Evolutionary conservation across 2,113 vertebrate species (phyloP).

Genomic region (Limanda limanda): DNA sequence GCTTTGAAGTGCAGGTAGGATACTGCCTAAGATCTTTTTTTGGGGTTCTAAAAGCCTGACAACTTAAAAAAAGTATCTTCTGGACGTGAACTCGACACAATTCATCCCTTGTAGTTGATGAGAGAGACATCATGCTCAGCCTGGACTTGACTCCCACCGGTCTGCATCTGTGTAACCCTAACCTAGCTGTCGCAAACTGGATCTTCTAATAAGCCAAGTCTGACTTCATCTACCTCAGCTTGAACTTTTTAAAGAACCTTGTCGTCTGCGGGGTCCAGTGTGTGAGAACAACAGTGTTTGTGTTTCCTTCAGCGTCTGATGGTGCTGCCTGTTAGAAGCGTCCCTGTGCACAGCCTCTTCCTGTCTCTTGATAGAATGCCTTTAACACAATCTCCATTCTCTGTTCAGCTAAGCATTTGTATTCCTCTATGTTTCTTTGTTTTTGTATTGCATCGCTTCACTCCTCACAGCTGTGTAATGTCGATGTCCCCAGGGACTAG

Average conservation of each 20-base stretch:
- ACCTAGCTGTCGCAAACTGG: conserved; percentile 16
- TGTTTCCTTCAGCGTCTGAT: conserved; percentile 10
- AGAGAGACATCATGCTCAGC: conserved; percentile 23
- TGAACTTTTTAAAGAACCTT: conserved; percentile 34
- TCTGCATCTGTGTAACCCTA: conserved; percentile 26
- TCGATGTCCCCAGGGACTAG: neutral
- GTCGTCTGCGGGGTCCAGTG: conserved; percentile 6
- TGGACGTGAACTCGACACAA: neutral
- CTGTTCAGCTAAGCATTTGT: conserved; percentile 8
- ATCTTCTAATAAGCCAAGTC: conserved; percentile 25
- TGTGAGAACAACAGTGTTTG: conserved; percentile 31
- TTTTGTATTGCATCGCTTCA: conserved; percentile 39
- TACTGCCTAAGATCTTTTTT: neutral
- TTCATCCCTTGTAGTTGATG: neutral
- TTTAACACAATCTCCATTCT: neutral
- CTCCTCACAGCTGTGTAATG: conserved; percentile 35
- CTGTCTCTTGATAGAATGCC: conserved; percentile 11
- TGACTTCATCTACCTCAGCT: conserved; percentile 45
- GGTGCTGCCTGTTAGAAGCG: neutral
- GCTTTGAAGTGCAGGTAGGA: too few relatives aligned
- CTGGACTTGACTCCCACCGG: conserved; percentile 5
- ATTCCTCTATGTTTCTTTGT: conserved; percentile 29
- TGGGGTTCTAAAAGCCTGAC: neutral
- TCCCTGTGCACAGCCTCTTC: conserved; percentile 7
- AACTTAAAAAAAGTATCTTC: neutral